Percentiles rank a stretch among this genome's conserved stretches.
Evolutionary conservation across 23 tunicate genomes (phyloP).

Genomic region (Clavelina lepadiformis): DNA sequence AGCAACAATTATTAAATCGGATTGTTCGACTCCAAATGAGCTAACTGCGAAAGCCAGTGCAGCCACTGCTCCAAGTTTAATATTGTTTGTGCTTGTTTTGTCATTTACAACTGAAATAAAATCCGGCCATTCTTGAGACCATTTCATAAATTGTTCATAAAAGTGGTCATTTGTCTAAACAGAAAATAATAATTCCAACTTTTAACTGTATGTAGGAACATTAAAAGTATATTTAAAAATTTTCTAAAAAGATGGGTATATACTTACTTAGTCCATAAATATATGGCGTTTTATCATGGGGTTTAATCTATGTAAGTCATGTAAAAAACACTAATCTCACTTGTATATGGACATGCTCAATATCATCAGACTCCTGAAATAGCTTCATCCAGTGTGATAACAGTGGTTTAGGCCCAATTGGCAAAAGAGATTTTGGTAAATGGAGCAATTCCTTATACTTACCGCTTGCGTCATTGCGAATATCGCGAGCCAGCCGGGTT

Average conservation of each 20-base stretch:
- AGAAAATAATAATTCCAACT: not conserved
- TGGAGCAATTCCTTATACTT: conserved; percentile 29
- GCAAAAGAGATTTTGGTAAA: conserved; percentile 72
- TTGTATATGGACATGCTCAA: conserved; percentile 62
- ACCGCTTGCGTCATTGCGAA: conserved; percentile 25
- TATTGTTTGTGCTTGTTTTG: conserved; percentile 37
- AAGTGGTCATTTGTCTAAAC: conserved; percentile 48
- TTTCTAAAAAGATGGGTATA: conserved; percentile 2
- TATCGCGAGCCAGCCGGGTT: conserved; percentile 72
- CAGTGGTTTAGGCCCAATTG: conserved; percentile 49
- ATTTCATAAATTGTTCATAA: conserved; percentile 30
- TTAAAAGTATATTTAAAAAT: not conserved
- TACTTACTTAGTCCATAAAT: too few species aligned
- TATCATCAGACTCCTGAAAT: conserved; percentile 13
- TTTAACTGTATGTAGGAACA: not conserved
- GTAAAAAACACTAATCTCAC: too few species aligned
- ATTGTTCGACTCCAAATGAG: conserved; percentile 17
- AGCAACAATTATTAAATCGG: conserved; percentile 50
- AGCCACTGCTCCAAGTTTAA: conserved; percentile 73
- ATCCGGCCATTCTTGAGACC: conserved; percentile 24
- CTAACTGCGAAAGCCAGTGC: conserved; percentile 38
- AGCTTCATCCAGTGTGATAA: conserved; percentile 67
- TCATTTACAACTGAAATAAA: conserved; percentile 57
- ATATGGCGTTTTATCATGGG: too few species aligned
- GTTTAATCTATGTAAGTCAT: too few species aligned